phyloP scores from a whole-genome alignment of 2,113 vertebrate genomes.

The Tachysurus vachellii region DNA sequence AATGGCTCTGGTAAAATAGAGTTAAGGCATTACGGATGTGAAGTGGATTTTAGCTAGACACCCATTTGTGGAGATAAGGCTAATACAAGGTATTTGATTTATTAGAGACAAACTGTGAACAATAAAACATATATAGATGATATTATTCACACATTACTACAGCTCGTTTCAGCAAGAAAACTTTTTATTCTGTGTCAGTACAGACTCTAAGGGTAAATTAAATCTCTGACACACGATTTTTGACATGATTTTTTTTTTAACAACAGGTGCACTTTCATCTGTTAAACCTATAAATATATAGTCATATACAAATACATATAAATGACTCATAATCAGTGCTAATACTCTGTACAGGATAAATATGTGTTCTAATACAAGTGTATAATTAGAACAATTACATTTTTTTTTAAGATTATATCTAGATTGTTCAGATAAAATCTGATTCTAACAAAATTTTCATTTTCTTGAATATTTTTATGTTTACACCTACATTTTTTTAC shows the following conservation, averaged over 20 bases:
- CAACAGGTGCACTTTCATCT: not conserved
- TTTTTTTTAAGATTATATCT: not conserved
- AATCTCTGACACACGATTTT: not conserved
- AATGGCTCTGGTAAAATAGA: constrained; percentile 32
- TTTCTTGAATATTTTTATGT: not conserved
- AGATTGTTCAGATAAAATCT: not conserved
- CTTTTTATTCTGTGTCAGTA: not conserved
- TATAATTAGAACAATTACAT: not conserved
- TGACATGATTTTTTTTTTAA: too few species aligned
- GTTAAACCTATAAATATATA: not conserved
- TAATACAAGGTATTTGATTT: not conserved
- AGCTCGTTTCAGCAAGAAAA: not conserved
- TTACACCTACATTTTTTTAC: not conserved
- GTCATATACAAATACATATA: not conserved
- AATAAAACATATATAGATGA: not conserved
- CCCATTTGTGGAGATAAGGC: not conserved
- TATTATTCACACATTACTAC: not conserved
- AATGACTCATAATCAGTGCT: not conserved
- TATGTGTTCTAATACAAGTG: not conserved
- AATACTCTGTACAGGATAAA: not conserved
- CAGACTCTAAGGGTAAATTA: not conserved
- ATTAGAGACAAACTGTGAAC: not conserved
- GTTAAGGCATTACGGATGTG: constrained; percentile 39
- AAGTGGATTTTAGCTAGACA: constrained; percentile 35
- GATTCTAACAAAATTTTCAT: too few species aligned